phyloP scores from a whole-genome alignment of 2,888 invertebrate species.

The Diaprepes abbreviatus region DNA sequence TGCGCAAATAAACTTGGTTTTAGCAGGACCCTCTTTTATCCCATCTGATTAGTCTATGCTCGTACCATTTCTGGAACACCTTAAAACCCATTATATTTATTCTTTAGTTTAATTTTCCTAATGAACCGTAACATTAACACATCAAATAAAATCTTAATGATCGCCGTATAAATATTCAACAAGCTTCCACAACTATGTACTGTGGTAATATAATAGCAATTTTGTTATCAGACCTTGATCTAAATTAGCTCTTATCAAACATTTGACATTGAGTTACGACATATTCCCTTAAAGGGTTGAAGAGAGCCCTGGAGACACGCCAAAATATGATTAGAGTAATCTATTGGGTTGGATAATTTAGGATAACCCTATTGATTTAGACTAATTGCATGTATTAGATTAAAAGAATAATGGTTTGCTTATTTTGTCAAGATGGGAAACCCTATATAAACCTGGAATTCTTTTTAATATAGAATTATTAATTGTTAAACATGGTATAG shows the following conservation, averaged over 20 bases:
- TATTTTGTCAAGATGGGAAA: too few relatives aligned
- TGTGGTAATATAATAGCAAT: conserved; percentile 1
- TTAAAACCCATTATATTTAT: too few relatives aligned
- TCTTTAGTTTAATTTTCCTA: background rate
- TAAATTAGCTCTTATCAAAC: conserved; percentile 15
- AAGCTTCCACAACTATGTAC: background rate
- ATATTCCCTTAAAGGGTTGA: background rate
- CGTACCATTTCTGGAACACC: too few relatives aligned
- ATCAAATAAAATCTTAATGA: background rate
- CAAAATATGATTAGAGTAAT: background rate
- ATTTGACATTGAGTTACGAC: conserved; percentile 14
- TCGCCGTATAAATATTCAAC: background rate
- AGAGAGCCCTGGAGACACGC: conserved; percentile 8
- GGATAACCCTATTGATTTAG: conserved; percentile 3
- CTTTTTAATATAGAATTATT: too few relatives aligned
- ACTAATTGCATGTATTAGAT: background rate
- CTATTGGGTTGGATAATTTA: background rate
- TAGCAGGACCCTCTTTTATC: too few relatives aligned
- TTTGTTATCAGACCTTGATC: background rate
- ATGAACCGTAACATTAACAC: background rate
- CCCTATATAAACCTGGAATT: too few relatives aligned
- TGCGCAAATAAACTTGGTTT: too few relatives aligned
- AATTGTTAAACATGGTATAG: too few relatives aligned
- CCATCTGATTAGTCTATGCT: too few relatives aligned
- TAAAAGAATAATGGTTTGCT: too few relatives aligned